Percentiles rank a stretch among this genome's conserved stretches.
Evolutionary conservation across 2,888 invertebrate species (phyloP).

Genomic region (Harmothoe impar): DNA sequence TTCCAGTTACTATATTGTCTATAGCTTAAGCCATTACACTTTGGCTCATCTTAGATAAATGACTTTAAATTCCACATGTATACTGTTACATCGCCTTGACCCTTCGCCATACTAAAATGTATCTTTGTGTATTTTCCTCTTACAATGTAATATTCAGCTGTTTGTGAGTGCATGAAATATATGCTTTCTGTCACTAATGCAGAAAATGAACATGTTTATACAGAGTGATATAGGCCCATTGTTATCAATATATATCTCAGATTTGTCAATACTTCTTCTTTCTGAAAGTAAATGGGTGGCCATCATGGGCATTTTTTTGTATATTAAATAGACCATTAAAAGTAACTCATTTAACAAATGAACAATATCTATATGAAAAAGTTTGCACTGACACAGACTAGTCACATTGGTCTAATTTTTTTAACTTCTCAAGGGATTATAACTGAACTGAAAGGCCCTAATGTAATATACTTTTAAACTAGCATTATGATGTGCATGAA

Average conservation of each 20-base stretch:
- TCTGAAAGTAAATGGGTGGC: background rate
- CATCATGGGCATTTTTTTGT: background rate
- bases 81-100: conserved; percentile 31
- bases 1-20: conserved; percentile 37
- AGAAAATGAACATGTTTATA: background rate
- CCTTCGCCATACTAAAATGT: background rate
- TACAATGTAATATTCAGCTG: conserved; percentile 1
- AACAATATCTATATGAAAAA: too few relatives aligned
- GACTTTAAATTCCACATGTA: conserved; percentile 38
- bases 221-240: background rate
- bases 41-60: conserved; percentile 38
- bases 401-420: too few relatives aligned
- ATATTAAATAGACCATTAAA: too few relatives aligned
- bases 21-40: conserved; percentile 41
- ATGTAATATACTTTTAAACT: too few relatives aligned
- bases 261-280: background rate
- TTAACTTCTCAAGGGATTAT: too few relatives aligned
- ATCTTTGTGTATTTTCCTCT: conserved; percentile 38
- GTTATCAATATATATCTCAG: conserved; percentile 29
- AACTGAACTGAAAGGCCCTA: too few relatives aligned
- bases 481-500: too few relatives aligned
- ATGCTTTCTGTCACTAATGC: background rate
- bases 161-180: conserved; percentile 21
- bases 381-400: too few relatives aligned
- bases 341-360: too few relatives aligned